These are phyloP conservation scores for Gandaritis pyraliata DNA, from an alignment of 2,888 invertebrate genomes.

Conservation along the genomic window DNA sequence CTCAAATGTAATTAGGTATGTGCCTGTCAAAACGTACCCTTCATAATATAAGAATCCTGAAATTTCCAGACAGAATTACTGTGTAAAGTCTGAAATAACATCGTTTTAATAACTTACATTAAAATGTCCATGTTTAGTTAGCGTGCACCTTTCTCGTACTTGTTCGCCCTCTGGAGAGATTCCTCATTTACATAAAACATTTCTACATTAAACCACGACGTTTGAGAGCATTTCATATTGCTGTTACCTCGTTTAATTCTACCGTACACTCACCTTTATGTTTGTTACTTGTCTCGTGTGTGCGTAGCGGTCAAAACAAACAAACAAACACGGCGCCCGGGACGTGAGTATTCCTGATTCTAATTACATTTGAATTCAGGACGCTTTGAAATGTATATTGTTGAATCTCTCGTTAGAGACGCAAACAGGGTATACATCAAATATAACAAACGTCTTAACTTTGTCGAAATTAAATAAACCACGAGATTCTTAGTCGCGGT, in stretches of 20 bases:
- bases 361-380: constrained; percentile 32
- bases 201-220: constrained; percentile 21
- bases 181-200: constrained; percentile 24
- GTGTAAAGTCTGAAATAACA: constrained; percentile 23
- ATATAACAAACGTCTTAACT: constrained; percentile 11
- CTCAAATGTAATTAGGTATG: constrained; percentile 12
- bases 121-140: constrained; percentile 27
- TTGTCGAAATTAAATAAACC: constrained; percentile 3
- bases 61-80: not conserved
- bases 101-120: constrained; percentile 26
- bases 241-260: not conserved
- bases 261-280: constrained; percentile 12
- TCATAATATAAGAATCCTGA: constrained; percentile 2
- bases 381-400: constrained; percentile 19
- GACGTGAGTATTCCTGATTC: constrained; percentile 7
- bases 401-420: constrained; percentile 24
- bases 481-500: not conserved
- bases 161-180: constrained; percentile 15
- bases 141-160: constrained; percentile 15
- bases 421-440: constrained; percentile 11
- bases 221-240: constrained; percentile 14
- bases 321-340: constrained; percentile 18
- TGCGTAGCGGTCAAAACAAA: constrained; percentile 22
- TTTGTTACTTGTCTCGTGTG: constrained; percentile 12
- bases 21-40: constrained; percentile 9